Percentiles rank a stretch among this genome's conserved stretches.
These are phyloP conservation scores for Koerneria pararmatus DNA, from an alignment of 2,888 invertebrate genomes.

Conservation along the genomic window DNA sequence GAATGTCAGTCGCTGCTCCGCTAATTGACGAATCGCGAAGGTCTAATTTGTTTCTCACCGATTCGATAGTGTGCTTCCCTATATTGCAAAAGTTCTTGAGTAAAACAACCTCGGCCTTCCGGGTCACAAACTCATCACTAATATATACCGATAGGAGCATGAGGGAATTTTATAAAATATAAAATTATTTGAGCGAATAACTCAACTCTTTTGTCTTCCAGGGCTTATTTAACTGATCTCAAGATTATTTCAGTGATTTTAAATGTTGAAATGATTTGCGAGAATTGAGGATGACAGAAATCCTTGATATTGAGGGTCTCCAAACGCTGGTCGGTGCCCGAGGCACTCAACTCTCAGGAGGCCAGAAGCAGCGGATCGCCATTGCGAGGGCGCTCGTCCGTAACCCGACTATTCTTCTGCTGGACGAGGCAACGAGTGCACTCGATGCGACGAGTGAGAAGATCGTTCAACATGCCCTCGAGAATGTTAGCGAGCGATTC, in stretches of 20 bases:
- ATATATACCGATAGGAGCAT: too few relatives aligned
- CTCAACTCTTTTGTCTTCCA: too few relatives aligned
- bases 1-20: conserved; percentile 27
- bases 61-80: neutral
- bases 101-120: too few relatives aligned
- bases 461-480: conserved; percentile 31
- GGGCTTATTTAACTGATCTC: too few relatives aligned
- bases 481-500: conserved; percentile 29
- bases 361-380: conserved; percentile 35
- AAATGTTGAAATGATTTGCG: too few relatives aligned
- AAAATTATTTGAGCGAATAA: too few relatives aligned
- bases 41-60: neutral
- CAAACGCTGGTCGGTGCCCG: conserved; percentile 37
- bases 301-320: conserved; percentile 25
- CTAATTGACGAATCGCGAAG: neutral
- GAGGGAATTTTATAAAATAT: too few relatives aligned
- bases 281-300: too few relatives aligned
- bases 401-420: conserved; percentile 29
- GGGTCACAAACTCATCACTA: too few relatives aligned
- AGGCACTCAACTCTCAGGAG: conserved; percentile 34
- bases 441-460: conserved; percentile 29
- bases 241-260: too few relatives aligned
- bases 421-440: conserved; percentile 34
- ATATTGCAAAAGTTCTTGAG: neutral
- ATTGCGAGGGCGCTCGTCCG: conserved; percentile 30